Evolutionary conservation across 2,888 invertebrate species (phyloP), one percentile per base, ranked within the genome.

Genomic region (Netelia inedita): DNA sequence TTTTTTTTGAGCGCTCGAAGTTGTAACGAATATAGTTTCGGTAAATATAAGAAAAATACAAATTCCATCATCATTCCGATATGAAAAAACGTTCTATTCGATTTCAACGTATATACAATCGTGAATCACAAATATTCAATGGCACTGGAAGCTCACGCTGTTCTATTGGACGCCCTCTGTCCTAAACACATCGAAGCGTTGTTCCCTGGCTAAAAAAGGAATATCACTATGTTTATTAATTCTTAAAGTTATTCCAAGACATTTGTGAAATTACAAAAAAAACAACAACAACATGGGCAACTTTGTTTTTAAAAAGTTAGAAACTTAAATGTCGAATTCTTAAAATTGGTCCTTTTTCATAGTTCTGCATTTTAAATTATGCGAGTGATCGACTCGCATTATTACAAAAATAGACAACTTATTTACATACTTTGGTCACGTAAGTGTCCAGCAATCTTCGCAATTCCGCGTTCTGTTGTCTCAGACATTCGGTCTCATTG

Each of bases 381-480:
- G 35, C 5, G 28, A 28, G 5, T 28, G 28, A 28, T 28, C 28
- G 6, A 35, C 35, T 35, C 6, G 28, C 5, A 35, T 35, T 35
- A 35, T 35, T 35, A 6, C 5, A 6, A 35, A 35, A 5, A 8
- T 35, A 35, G 1, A 21, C 57, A 16, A n/a, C 28, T 11, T 16
- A 1, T 59, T 66, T 68, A 3, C 21, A 14, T 86, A 92, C 91
- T 87, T 90, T 88, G 2, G 68, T 50, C n/a, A 95, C 93, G 68
- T 96, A 95, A 87, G 96, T 96, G 84, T 95, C 95, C 63, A 97
- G 94, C 69, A 98, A 94, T 79, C 96, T 95, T 23, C 96, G 95
- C 71, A 98, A 92, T 83, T 97, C 97, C 1, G 94, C 93, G 92
- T 97, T 97, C 89, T 97, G 96, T 76, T 94, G 94, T 5, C 96